These are phyloP conservation scores for Apeira syringaria DNA, from an alignment of 2,888 invertebrate species.

Conservation along the genomic window DNA sequence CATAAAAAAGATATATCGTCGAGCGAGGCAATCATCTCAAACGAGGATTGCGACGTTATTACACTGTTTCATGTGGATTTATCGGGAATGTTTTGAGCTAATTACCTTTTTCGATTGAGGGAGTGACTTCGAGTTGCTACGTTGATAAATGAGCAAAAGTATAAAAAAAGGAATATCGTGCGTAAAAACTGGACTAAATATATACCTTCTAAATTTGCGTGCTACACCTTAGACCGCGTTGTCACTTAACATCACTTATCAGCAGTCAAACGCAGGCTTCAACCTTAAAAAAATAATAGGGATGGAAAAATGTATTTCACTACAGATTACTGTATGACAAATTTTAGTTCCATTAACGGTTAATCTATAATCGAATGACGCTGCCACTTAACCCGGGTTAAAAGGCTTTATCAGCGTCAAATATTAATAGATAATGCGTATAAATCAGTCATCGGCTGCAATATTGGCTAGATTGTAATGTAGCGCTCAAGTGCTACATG, in stretches of 20 bases:
- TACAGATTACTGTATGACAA: slow-evolving; percentile 25
- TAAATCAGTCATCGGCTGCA: slow-evolving; percentile 32
- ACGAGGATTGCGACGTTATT: slow-evolving; percentile 70
- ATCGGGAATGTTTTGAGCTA: slow-evolving; percentile 57
- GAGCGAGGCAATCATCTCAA: slow-evolving; percentile 70
- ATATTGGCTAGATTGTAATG: slow-evolving; percentile 24
- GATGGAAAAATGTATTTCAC: slow-evolving; percentile 1
- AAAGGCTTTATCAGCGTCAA: slow-evolving; percentile 28
- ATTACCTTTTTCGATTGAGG: slow-evolving; percentile 44
- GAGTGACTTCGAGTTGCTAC: slow-evolving; percentile 26
- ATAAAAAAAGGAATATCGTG: too few species aligned
- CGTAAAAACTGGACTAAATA: too few species aligned
- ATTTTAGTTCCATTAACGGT: slow-evolving; percentile 31
- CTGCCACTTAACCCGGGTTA: slow-evolving; percentile 23
- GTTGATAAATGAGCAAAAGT: slow-evolving; percentile 37
- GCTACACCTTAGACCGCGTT: too few species aligned
- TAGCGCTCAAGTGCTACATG: slow-evolving; percentile 45
- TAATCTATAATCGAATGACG: slow-evolving; percentile 29
- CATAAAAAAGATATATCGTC: slow-evolving; percentile 77
- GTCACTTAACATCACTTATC: too few species aligned
- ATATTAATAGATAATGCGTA: slow-evolving; percentile 33
- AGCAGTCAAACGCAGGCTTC: too few species aligned
- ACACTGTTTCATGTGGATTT: slow-evolving; percentile 72
- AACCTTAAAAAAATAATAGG: too few species aligned
- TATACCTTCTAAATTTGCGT: too few species aligned